Percentiles rank a stretch among this genome's conserved stretches.
These are phyloP conservation scores for Cataglyphis hispanica DNA, from an alignment of 1,140 invertebrate species.

Conservation along the genomic window DNA sequence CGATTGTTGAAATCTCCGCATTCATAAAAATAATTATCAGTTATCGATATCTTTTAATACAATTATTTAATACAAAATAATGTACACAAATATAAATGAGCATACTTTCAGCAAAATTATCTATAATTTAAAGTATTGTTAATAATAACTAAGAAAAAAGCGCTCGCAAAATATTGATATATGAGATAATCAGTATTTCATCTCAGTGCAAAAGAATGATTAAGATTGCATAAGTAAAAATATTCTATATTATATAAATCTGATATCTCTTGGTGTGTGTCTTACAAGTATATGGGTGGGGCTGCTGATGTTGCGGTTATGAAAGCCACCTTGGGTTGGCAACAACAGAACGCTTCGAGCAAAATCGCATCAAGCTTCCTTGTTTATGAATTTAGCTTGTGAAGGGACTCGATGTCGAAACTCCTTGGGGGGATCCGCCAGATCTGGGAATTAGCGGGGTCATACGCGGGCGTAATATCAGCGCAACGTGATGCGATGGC, in stretches of 20 bases:
- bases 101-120: background rate
- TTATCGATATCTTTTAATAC: background rate
- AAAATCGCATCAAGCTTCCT: constrained; percentile 59
- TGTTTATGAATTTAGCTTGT: constrained; percentile 21
- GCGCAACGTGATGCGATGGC: background rate
- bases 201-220: background rate
- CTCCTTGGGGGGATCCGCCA: background rate
- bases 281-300: background rate
- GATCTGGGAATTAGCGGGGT: constrained; percentile 34
- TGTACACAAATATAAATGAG: background rate
- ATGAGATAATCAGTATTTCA: background rate
- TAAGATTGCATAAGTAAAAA: background rate
- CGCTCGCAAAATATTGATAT: background rate
- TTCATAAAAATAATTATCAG: background rate
- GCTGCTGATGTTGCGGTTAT: background rate
- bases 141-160: background rate
- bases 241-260: constrained; percentile 7
- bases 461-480: background rate
- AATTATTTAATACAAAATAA: background rate
- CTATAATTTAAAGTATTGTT: too few species aligned
- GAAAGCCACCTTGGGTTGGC: background rate
- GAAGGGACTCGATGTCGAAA: background rate
- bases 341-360: background rate
- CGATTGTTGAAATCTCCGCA: constrained; percentile 30
- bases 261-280: background rate